Base-by-base conservation (phyloP, 2,113 vertebrate species). In the Salvelinus namaycush region DNA sequence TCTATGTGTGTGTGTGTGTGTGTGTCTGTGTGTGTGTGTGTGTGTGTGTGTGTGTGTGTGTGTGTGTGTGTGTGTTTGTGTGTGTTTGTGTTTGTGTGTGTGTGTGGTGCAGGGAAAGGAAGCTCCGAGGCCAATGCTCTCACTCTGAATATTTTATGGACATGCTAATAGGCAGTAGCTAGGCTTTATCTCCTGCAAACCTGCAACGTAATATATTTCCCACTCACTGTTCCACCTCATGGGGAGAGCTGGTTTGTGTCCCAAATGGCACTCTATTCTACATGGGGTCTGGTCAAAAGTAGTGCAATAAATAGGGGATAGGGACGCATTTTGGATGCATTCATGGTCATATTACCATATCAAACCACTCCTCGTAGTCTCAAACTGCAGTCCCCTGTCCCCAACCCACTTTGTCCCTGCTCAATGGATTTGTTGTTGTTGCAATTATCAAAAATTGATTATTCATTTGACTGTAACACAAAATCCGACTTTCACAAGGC, bases 21-120 rank as follows among this genome's bases (percentile, higher is more conserved):
- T 34, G 31, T 34, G 31, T 34, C 44, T 70, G 44, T 70, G 44
- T 48, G 67, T 68, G 67, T 68, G 66, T 59, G 24, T 64, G 57
- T 62, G 22, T 20, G 22, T 26, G 20, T 49, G 34, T 39, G 34
- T 39, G 34, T 39, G 34, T 39, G 34, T 39, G 34, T 39, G 34
- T 39, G 34, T 39, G 34, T 34, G 34, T 18, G 22, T 39, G 34
- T 39, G 34, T 39, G 34, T 39, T 6, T 34, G 34, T 34, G 34
- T 11, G 49, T 34, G 34, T 34, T 6, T 34, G 34, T 34, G 31
- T 6, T 5, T 34, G 31, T 34, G 31, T 34, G 31, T 34, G 31
- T 6, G 31, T 34, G 39, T 44, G 8, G 34, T 39, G 39, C 8
- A 9, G 5, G 48, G 39, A 44, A 13, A 24, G 69, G 29, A 48